phyloP scores from a whole-genome alignment of 2,888 invertebrate genomes.

The Macaria notata region DNA sequence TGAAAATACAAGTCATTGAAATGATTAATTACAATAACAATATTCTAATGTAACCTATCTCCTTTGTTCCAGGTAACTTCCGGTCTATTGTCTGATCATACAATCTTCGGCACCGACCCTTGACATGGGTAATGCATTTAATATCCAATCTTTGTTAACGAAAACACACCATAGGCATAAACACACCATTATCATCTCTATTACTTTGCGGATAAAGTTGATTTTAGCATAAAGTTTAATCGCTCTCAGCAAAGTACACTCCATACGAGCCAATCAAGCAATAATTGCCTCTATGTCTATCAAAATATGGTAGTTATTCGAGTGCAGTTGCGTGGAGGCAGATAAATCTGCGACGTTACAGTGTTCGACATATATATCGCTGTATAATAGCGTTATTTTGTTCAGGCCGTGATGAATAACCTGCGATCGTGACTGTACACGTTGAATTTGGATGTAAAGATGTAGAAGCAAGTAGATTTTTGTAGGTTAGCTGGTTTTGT shows the following conservation, averaged over 20 bases:
- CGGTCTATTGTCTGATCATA: slow-evolving; percentile 10
- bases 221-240: slow-evolving; percentile 8
- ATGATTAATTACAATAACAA: too few species aligned
- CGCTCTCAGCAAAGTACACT: slow-evolving; percentile 9
- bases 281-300: slow-evolving; percentile 6
- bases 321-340: slow-evolving; percentile 19
- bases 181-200: slow-evolving; percentile 15
- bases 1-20: too few species aligned
- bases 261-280: slow-evolving; percentile 1
- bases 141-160: slow-evolving; percentile 21
- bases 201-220: slow-evolving; percentile 1
- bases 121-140: slow-evolving; percentile 21
- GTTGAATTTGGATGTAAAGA: background rate
- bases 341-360: slow-evolving; percentile 33
- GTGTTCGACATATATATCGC: slow-evolving; percentile 33
- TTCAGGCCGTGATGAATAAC: slow-evolving; percentile 33
- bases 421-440: slow-evolving; percentile 26
- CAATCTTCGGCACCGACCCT: slow-evolving; percentile 6
- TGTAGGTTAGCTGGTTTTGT: too few species aligned
- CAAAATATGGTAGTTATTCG: slow-evolving; percentile 13
- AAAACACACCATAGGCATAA: slow-evolving; percentile 1
- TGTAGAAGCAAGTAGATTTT: background rate
- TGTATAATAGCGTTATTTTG: slow-evolving; percentile 30
- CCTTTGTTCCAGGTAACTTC: slow-evolving; percentile 17
- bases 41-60: background rate